Percentiles rank a stretch among this genome's conserved stretches.
phyloP scores from a whole-genome alignment of 2,888 invertebrate species.

The Electrophaes corylata region DNA sequence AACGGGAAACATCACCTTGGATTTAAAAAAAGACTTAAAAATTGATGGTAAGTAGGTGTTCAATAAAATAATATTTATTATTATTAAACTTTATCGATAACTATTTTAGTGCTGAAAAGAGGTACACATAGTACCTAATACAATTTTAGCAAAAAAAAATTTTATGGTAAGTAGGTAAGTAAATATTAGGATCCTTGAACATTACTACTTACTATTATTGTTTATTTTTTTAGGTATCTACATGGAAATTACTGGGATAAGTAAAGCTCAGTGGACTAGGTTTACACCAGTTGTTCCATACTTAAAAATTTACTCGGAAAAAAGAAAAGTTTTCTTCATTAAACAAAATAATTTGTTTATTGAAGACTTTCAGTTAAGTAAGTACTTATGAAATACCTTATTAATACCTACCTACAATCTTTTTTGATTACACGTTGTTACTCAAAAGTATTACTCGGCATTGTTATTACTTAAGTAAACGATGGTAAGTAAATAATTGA shows the following conservation, averaged over 20 bases:
- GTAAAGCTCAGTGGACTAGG: slow-evolving; percentile 71
- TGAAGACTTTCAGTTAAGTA: slow-evolving; percentile 47
- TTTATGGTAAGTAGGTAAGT: no score
- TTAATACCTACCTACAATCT: no score
- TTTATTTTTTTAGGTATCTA: slow-evolving; percentile 58
- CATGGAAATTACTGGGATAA: slow-evolving; percentile 61
- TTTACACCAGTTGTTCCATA: slow-evolving; percentile 67
- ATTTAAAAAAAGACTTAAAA: slow-evolving; percentile 60
- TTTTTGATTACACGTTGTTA: not conserved
- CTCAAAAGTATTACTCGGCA: not conserved
- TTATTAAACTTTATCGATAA: no score
- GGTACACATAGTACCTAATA: not conserved
- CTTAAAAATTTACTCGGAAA: slow-evolving; percentile 68
- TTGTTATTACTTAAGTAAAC: no score
- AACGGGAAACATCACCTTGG: slow-evolving; percentile 66
- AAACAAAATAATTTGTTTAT: slow-evolving; percentile 55
- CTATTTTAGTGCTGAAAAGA: no score
- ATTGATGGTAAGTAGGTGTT: slow-evolving; percentile 66
- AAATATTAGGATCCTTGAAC: no score
- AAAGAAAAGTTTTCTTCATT: slow-evolving; percentile 58
- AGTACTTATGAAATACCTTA: not conserved
- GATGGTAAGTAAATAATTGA: no score
- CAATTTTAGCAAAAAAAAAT: no score
- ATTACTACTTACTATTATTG: no score
- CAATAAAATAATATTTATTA: no score